phyloP scores from a whole-genome alignment of 2,113 vertebrate genomes.

The Oncorhynchus tshawytscha region DNA sequence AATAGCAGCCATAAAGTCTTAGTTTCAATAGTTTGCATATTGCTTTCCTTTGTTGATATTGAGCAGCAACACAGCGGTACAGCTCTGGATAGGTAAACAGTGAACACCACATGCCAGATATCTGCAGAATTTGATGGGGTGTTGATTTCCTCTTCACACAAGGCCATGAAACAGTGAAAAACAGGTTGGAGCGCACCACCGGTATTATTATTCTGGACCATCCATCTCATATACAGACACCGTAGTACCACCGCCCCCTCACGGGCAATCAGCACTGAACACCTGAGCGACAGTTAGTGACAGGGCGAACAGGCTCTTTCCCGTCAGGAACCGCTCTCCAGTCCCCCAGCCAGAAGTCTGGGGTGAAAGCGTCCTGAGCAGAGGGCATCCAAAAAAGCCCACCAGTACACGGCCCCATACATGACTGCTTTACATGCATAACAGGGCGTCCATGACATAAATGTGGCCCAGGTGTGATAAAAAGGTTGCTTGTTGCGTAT shows the following conservation, averaged over 20 bases:
- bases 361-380: conserved; percentile 59
- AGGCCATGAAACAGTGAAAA: conserved; percentile 46
- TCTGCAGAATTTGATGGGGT: conserved; percentile 15
- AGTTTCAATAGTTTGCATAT: background rate
- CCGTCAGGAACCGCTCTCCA: conserved; percentile 55
- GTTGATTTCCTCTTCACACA: background rate
- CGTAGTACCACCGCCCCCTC: conserved; percentile 25
- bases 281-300: conserved; percentile 44
- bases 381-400: conserved; percentile 54
- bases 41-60: background rate
- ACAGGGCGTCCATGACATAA: conserved; percentile 22
- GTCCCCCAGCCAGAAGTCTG: conserved; percentile 62
- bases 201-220: conserved; percentile 32
- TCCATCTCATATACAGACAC: conserved; percentile 24
- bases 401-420: conserved; percentile 19
- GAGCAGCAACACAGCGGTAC: background rate
- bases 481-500: conserved; percentile 4
- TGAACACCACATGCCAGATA: conserved; percentile 41
- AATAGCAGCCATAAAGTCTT: background rate
- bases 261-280: conserved; percentile 50
- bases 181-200: conserved; percentile 22
- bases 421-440: conserved; percentile 18
- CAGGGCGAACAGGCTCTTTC: conserved; percentile 51
- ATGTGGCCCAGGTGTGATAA: conserved; percentile 32
- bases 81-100: conserved; percentile 16